These are phyloP conservation scores for Catharus bicknelli DNA, from an alignment of 2,113 vertebrate genomes.

Conservation along the genomic window DNA sequence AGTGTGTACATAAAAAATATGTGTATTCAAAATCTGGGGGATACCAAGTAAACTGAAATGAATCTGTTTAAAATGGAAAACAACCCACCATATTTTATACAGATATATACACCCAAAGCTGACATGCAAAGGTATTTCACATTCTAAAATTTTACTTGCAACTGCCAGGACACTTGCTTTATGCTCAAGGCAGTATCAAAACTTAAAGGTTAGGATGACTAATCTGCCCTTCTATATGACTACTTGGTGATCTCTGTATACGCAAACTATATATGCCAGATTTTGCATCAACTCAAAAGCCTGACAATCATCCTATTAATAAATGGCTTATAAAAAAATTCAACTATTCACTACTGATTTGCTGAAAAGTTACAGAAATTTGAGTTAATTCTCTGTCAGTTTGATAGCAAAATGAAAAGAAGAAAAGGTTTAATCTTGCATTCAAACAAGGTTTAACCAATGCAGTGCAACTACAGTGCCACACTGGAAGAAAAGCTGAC, in stretches of 20 bases:
- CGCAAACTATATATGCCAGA: background rate
- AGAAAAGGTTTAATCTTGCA: background rate
- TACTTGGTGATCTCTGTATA: background rate
- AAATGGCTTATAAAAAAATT: background rate
- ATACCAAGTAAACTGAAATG: background rate
- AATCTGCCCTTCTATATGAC: background rate
- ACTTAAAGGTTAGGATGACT: background rate
- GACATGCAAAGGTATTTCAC: background rate
- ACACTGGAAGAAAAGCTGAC: background rate
- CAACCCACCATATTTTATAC: rapidly evolving
- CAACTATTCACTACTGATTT: background rate
- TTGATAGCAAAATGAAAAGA: background rate
- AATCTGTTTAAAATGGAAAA: background rate
- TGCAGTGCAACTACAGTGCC: rapidly evolving
- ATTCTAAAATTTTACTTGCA: background rate
- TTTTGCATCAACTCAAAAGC: background rate
- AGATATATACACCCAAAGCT: background rate
- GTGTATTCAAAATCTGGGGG: background rate
- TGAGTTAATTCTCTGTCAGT: background rate
- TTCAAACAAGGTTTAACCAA: background rate
- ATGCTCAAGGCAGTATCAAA: background rate
- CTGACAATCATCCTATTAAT: background rate
- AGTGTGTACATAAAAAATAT: background rate
- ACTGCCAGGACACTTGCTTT: background rate
- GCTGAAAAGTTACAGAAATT: background rate